Evolutionary conservation across 2,797 vertebrate species (phyloP), one percentile per base, ranked within the genome.

Genomic region (Tapirus indicus): DNA sequence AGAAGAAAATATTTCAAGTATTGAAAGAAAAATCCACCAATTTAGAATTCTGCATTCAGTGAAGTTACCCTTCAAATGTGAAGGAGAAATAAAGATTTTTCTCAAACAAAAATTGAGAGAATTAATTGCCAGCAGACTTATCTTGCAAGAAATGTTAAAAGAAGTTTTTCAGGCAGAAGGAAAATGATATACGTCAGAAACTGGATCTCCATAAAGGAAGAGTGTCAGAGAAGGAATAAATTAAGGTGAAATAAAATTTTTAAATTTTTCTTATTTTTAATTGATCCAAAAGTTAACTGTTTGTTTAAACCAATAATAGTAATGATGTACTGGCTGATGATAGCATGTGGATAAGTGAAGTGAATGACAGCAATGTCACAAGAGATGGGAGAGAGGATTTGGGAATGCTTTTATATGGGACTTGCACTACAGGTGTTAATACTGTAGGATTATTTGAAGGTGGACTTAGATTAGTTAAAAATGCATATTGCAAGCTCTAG

Each of bases 181-280:
- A 86, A 93, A 87, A 64, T 41, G n/a, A 90, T 77, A 9, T 14
- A 86, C 27, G n/a, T 80, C 56, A 79, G 56, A 94, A 80, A 90
- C 27, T 75, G 8, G 25, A 47, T 72, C 32, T 91, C 5, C 12
- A 16, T 69, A 66, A 77, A 71, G 54, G 29, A 49, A 86, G 68
- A 54, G 14, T 80, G 32, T 38, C 64, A 68, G 74, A 56, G 68
- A 90, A 95, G 32, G 29, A 56, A 27, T 91, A 75, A 38, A 69
- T 69, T 64, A 75, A 44, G 75, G 44, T 9, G 13, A 71, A 86
- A 41, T 64, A 25, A 75, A 54, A 25, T 56, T 29, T 41, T 49
- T 27, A 49, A 49, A 29, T 62, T 54, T 82, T 35, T 64, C 16
- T 58, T 38, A 64, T 84, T 75, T 13, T 92, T 78, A 79, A 29